These are phyloP conservation scores for Cryptocephalus primarius DNA, from an alignment of 2,888 invertebrate genomes.

Conservation along the genomic window DNA sequence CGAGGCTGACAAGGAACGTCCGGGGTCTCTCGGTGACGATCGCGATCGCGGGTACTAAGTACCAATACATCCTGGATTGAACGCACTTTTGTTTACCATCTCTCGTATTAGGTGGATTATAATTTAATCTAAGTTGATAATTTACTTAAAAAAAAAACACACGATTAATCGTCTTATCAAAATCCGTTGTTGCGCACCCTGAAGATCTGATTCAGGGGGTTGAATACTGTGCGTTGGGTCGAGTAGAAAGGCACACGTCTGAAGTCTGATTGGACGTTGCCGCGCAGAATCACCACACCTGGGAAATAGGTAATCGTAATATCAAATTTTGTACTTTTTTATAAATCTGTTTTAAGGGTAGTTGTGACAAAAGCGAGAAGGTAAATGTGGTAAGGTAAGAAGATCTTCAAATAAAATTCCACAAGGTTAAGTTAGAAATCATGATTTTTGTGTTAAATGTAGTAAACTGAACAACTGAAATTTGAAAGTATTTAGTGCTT, in stretches of 20 bases:
- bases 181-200: slow-evolving; percentile 37
- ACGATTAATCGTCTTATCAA: slow-evolving; percentile 13
- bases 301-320: slow-evolving; percentile 15
- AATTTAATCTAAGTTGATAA: slow-evolving; percentile 20
- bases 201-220: slow-evolving; percentile 45
- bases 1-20: slow-evolving; percentile 60
- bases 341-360: not conserved
- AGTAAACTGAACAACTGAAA: too few relatives aligned
- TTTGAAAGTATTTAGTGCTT: too few relatives aligned
- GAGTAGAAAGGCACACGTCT: slow-evolving; percentile 29
- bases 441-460: too few relatives aligned
- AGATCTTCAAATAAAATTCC: too few relatives aligned
- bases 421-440: too few relatives aligned
- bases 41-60: slow-evolving; percentile 47
- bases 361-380: too few relatives aligned
- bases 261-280: slow-evolving; percentile 54
- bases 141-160: slow-evolving; percentile 18
- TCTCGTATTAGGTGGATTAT: slow-evolving; percentile 20
- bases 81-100: slow-evolving; percentile 14
- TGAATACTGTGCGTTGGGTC: slow-evolving; percentile 35
- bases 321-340: not conserved
- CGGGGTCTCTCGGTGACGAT: slow-evolving; percentile 64
- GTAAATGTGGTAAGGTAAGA: too few relatives aligned
- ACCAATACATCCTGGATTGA: slow-evolving; percentile 55
- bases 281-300: slow-evolving; percentile 74